phyloP scores from a whole-genome alignment of 2,888 invertebrate species.

The Meiosimyza decipiens region DNA sequence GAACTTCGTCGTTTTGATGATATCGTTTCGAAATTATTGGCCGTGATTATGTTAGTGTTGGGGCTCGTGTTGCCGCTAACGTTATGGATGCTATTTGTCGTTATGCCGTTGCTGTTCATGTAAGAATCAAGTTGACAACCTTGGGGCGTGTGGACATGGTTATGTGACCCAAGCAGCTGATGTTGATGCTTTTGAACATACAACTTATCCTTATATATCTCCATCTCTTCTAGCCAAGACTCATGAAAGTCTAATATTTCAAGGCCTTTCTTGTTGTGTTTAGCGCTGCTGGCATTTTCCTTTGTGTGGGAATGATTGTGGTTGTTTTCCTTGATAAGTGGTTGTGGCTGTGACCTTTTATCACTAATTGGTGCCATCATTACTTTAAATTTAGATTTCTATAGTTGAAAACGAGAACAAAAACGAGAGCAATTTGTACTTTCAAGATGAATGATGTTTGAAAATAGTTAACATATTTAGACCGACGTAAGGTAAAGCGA shows the following conservation, averaged over 20 bases:
- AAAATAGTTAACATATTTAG: too few species aligned
- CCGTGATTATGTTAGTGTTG: slow-evolving; percentile 28
- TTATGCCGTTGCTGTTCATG: slow-evolving; percentile 33
- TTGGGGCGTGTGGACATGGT: slow-evolving; percentile 52
- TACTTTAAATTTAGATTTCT: slow-evolving; percentile 59
- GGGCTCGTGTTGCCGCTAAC: neutral
- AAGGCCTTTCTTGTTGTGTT: slow-evolving; percentile 51
- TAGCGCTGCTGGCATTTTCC: slow-evolving; percentile 54
- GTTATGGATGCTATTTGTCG: too few species aligned
- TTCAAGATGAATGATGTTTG: too few species aligned
- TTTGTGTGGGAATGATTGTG: slow-evolving; percentile 50
- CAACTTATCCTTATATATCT: slow-evolving; percentile 62
- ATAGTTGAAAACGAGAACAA: neutral
- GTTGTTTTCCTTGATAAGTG: slow-evolving; percentile 45
- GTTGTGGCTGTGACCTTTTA: slow-evolving; percentile 56
- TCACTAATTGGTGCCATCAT: slow-evolving; percentile 65
- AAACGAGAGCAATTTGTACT: too few species aligned
- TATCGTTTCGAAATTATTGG: slow-evolving; percentile 31
- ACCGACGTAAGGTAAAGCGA: too few species aligned
- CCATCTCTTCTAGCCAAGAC: slow-evolving; percentile 65
- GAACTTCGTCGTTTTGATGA: slow-evolving; percentile 11
- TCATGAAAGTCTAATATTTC: slow-evolving; percentile 66
- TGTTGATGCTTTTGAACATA: slow-evolving; percentile 57
- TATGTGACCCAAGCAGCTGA: slow-evolving; percentile 50
- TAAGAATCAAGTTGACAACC: slow-evolving; percentile 43